These are phyloP conservation scores for Xenopus tropicalis DNA, from an alignment of 2,113 vertebrate species.

Conservation along the genomic window DNA sequence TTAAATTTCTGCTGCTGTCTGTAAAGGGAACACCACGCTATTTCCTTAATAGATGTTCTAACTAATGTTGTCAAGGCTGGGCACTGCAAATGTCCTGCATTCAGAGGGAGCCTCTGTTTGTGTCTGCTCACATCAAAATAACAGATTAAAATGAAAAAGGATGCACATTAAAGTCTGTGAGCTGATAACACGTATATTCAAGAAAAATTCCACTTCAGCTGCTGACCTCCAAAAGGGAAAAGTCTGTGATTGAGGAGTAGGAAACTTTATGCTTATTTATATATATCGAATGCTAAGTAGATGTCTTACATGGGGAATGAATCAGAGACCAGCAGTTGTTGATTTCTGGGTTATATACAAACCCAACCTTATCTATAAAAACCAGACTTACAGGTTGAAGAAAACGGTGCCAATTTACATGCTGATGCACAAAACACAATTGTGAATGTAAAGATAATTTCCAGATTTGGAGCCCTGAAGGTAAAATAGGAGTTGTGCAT, in stretches of 20 bases:
- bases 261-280: too few species aligned
- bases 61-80: constrained; percentile 27
- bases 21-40: not conserved
- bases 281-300: constrained; percentile 6
- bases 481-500: not conserved
- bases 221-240: too few species aligned
- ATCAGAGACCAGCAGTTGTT: not conserved
- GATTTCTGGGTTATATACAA: not conserved
- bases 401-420: not conserved
- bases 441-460: not conserved
- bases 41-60: constrained; percentile 17
- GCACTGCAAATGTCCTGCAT: constrained; percentile 4
- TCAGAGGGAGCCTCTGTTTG: not conserved
- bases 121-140: constrained; percentile 21
- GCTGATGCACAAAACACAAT: not conserved
- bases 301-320: not conserved
- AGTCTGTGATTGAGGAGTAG: too few species aligned
- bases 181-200: constrained; percentile 13
- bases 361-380: not conserved
- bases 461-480: not conserved
- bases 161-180: constrained; percentile 20
- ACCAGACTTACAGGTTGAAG: not conserved
- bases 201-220: constrained; percentile 8
- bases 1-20: constrained; percentile 6
- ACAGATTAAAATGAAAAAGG: constrained; percentile 27